phyloP scores from a whole-genome alignment of 2,113 vertebrate genomes.

The Beaufortia kweichowensis region DNA sequence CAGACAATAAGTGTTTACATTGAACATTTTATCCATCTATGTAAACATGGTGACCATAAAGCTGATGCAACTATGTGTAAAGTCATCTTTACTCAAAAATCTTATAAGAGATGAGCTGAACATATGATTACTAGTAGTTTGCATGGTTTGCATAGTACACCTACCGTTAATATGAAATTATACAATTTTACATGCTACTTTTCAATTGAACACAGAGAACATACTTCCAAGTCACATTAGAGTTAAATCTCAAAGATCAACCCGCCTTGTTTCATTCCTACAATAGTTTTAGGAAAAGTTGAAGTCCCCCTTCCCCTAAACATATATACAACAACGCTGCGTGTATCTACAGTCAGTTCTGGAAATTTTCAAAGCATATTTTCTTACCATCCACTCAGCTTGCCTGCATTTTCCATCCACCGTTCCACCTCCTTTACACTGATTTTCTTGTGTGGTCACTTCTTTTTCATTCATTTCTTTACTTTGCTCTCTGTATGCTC shows the following conservation, averaged over 20 bases:
- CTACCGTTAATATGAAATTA: neutral
- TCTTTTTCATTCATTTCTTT: neutral
- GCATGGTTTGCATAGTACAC: neutral
- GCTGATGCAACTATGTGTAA: neutral
- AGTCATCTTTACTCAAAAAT: neutral
- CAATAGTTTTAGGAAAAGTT: too few species aligned
- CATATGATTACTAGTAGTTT: neutral
- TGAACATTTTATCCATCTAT: neutral
- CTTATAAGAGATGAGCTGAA: neutral
- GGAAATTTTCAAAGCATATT: neutral
- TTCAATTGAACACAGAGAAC: neutral
- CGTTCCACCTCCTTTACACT: neutral
- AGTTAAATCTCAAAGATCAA: too few species aligned
- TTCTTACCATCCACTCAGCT: slow-evolving; percentile 28
- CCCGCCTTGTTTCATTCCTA: too few species aligned
- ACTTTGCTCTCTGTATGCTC: neutral
- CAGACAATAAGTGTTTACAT: too few species aligned
- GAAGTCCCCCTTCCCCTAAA: too few species aligned
- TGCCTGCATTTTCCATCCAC: neutral
- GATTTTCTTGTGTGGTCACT: slow-evolving; percentile 21
- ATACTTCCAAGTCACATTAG: too few species aligned
- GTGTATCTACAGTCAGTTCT: neutral
- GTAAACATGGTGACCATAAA: neutral
- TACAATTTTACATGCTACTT: neutral
- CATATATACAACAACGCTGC: too few species aligned